Conservation (phyloP, 2,797 vertebrate species). For the Prionace glauca region DNA sequence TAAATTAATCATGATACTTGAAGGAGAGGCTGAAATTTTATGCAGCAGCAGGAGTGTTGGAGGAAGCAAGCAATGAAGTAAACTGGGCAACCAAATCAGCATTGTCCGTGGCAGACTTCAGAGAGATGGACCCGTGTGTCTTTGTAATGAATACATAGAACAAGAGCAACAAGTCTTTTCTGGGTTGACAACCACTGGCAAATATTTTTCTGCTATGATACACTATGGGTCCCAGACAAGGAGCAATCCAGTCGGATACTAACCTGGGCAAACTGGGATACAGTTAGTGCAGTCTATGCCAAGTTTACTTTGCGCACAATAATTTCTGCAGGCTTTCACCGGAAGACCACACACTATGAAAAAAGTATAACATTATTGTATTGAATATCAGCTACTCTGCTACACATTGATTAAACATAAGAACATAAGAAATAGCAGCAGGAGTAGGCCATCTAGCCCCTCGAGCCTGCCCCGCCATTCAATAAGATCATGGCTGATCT, state of each 20-base stretch:
- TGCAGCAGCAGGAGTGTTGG: not conserved
- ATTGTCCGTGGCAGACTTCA: not conserved
- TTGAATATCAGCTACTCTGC: not conserved
- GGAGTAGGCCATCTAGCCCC: too few species aligned
- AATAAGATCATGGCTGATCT: too few species aligned
- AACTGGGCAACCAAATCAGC: not conserved
- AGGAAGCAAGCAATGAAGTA: not conserved
- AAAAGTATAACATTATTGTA: not conserved
- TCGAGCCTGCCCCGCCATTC: too few species aligned
- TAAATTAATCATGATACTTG: not conserved
- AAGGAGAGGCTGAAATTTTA: not conserved
- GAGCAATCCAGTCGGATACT: not conserved
- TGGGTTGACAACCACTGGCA: not conserved
- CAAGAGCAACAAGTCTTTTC: too few species aligned
- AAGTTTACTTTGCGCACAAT: not conserved
- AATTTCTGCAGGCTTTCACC: not conserved
- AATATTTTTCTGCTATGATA: not conserved
- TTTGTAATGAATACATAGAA: not conserved
- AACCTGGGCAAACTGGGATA: slow-evolving; percentile 29
- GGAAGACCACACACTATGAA: slow-evolving; percentile 24
- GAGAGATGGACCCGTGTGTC: not conserved
- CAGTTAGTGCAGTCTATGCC: slow-evolving; percentile 11
- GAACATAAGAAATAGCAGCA: too few species aligned
- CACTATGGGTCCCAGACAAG: not conserved
- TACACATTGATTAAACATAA: not conserved